phyloP scores from a whole-genome alignment of 2,888 invertebrate genomes.

The Cylindroiulus punctatus region DNA sequence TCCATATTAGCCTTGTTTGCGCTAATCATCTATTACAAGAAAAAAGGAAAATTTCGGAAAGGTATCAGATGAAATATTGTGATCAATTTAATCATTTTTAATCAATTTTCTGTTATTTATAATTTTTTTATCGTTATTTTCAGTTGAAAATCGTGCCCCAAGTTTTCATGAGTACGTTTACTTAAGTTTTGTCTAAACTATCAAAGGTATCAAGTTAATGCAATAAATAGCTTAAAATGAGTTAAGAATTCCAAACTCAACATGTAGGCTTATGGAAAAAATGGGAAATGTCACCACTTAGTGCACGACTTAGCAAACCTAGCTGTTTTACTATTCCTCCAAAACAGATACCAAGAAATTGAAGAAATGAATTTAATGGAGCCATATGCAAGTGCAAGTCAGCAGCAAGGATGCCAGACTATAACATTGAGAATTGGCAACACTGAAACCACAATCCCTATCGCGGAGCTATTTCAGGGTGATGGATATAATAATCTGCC shows the following conservation, averaged over 20 bases:
- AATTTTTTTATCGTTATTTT: neutral
- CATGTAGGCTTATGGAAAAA: too few relatives aligned
- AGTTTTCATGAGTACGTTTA: neutral
- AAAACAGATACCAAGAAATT: constrained; percentile 8
- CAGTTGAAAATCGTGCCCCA: neutral
- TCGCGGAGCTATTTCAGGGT: neutral
- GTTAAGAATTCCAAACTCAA: too few relatives aligned
- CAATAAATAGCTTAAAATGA: too few relatives aligned
- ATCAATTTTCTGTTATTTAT: neutral
- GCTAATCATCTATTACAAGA: neutral
- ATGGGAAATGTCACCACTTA: too few relatives aligned
- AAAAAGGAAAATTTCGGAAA: neutral
- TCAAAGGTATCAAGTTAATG: too few relatives aligned
- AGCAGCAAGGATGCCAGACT: neutral
- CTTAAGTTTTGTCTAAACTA: neutral
- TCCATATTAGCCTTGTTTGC: neutral
- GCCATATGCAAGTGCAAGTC: neutral
- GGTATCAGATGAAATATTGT: neutral
- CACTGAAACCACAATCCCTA: neutral
- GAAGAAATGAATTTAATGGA: neutral
- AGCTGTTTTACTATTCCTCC: neutral
- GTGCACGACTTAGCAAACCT: too few relatives aligned
- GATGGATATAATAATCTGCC: neutral
- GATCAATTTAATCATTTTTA: too few relatives aligned
- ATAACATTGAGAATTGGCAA: neutral